Conservation (phyloP, 2,888 invertebrate species). For the Amaurobius ferox region DNA sequence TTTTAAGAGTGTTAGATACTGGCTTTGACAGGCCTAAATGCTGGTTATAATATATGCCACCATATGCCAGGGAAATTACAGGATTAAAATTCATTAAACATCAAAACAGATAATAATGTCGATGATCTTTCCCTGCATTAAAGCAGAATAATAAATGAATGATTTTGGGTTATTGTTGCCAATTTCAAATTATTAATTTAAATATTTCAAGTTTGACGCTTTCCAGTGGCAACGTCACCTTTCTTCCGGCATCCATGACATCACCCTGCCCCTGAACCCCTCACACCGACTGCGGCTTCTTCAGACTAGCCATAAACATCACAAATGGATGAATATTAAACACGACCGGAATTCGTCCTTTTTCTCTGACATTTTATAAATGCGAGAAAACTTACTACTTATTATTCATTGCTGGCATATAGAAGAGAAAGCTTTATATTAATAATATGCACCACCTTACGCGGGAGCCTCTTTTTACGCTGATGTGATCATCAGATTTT, state of each 20-base stretch:
- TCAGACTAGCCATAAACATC: background rate
- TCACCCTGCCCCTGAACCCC: conserved; percentile 52
- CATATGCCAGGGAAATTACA: no score
- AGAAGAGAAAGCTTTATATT: background rate
- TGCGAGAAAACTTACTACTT: background rate
- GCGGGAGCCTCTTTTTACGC: background rate
- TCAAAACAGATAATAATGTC: no score
- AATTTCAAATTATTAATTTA: no score
- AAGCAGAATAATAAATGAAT: no score
- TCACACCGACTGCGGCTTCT: background rate
- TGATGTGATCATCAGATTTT: conserved; percentile 48
- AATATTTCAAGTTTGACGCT: background rate
- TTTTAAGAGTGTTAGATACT: no score
- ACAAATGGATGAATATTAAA: background rate
- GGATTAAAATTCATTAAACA: no score
- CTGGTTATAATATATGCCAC: no score
- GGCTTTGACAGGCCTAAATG: no score
- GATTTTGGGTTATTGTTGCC: background rate
- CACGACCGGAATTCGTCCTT: background rate
- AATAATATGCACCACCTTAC: background rate
- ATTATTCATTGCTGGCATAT: conserved; percentile 8
- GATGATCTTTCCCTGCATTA: no score
- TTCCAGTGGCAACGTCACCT: background rate
- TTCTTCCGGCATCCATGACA: conserved; percentile 11
- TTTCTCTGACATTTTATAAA: background rate